These are phyloP conservation scores for Metallyticus violacea DNA, from an alignment of 2,888 invertebrate genomes.

Conservation along the genomic window DNA sequence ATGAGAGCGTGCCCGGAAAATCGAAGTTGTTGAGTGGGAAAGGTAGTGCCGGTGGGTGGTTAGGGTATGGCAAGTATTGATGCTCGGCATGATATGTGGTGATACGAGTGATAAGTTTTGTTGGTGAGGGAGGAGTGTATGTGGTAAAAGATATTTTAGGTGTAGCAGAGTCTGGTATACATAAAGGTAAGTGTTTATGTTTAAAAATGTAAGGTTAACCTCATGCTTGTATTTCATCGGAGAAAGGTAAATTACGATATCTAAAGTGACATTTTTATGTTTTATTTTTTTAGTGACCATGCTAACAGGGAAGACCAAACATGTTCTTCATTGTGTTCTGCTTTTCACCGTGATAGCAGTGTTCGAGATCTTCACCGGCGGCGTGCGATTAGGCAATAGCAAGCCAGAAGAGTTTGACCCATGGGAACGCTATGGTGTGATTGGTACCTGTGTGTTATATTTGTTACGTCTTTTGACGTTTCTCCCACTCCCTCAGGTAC, in stretches of 20 bases:
- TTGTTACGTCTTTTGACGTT: constrained; percentile 75
- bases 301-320: constrained; percentile 64
- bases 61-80: background rate
- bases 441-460: constrained; percentile 73
- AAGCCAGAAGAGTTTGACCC: constrained; percentile 67
- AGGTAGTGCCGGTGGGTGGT: background rate
- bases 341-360: constrained; percentile 69
- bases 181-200: background rate
- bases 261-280: background rate
- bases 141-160: background rate
- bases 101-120: background rate
- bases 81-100: background rate
- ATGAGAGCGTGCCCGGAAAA: background rate
- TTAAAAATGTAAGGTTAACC: background rate
- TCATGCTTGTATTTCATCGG: background rate
- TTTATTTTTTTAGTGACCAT: constrained; percentile 21
- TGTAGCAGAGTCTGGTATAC: background rate
- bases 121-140: background rate
- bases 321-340: constrained; percentile 75
- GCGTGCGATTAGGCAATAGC: constrained; percentile 50
- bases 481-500: constrained; percentile 82
- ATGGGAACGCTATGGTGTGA: constrained; percentile 75
- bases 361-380: constrained; percentile 68
- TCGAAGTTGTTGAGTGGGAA: background rate
- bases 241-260: background rate